Percentiles rank a stretch among this genome's conserved stretches.
Conservation (phyloP, 2,797 vertebrate species). For the Malacoctenus gilli region DNA sequence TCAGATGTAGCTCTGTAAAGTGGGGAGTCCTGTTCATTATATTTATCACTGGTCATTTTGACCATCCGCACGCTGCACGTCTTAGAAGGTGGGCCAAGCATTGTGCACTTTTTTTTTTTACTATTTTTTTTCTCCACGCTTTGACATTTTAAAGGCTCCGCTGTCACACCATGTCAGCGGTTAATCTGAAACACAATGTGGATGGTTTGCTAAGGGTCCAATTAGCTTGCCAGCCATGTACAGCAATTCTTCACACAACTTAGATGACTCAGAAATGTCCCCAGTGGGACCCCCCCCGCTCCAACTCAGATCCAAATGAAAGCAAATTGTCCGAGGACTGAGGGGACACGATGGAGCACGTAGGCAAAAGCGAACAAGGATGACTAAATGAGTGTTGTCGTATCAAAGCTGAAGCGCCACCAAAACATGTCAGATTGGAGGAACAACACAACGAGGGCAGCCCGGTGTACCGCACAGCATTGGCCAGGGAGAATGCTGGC, state of each 20-base stretch:
- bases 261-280: slow-evolving; percentile 58
- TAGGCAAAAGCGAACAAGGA: slow-evolving; percentile 25
- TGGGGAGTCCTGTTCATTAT: slow-evolving; percentile 58
- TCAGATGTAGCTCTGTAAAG: slow-evolving; percentile 30
- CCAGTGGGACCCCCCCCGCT: slow-evolving; percentile 48
- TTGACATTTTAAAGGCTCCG: slow-evolving; percentile 72
- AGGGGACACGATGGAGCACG: slow-evolving; percentile 21
- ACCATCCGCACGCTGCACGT: slow-evolving; percentile 48
- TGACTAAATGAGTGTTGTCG: slow-evolving; percentile 54
- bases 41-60: slow-evolving; percentile 66
- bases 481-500: slow-evolving; percentile 30
- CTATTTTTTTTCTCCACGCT: slow-evolving; percentile 29
- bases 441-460: slow-evolving; percentile 42
- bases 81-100: slow-evolving; percentile 39
- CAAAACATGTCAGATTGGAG: slow-evolving; percentile 57
- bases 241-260: slow-evolving; percentile 64
- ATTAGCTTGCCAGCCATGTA: slow-evolving; percentile 68
- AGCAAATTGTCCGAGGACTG: slow-evolving; percentile 35
- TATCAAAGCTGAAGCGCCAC: slow-evolving; percentile 58
- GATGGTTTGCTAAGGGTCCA: slow-evolving; percentile 62
- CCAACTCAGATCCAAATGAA: slow-evolving; percentile 51
- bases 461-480: slow-evolving; percentile 3
- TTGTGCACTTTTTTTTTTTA: slow-evolving; percentile 31
- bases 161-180: slow-evolving; percentile 59
- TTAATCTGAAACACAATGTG: slow-evolving; percentile 54